Base-by-base conservation (phyloP, 2,888 invertebrate species). In the Hypolimnas misippus region DNA sequence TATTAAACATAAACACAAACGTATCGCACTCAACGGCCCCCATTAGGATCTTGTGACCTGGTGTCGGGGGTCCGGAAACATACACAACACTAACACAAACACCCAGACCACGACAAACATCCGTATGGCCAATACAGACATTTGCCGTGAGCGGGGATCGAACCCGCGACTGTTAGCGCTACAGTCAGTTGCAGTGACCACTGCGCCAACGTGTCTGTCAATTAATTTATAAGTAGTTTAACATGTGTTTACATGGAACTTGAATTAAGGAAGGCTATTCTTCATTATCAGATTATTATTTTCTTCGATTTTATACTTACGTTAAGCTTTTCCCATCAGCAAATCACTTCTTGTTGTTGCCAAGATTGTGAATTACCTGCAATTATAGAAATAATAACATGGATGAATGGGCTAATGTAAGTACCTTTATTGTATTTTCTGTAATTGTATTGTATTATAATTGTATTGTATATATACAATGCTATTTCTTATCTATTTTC, bases 321-420 rank as follows among this genome's bases (percentile, higher is more conserved):
- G 74, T 71, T 70, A 70, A 65, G 54, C 55, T 56, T 21, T 68
- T 67, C 76, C 73, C 78, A 74, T 68, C 77, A 78, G 85, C 74
- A 87, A 81, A 77, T 83, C 87, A 89, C 84, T 82, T 81, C 89
- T 90, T 89, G 85, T 73, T 40, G 56, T 57, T 51, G 70, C 68
- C 87, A 90, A 89, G 89, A 82, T 74, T 83, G 87, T 86, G 89
- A 84, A 81, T 82, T 89, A 89, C 86, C 90, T 90, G 83, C 38
- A 83, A 85, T 60, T 67, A 72, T 62, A 68, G 58, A 67, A 31
- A 55, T 21, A 61, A 57, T 62, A 63, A 56, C 54, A 29, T 38
- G 40, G 14, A 49, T 58, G 35, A 60, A 62, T 60, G 10, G 55
- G 38, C 29, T 17, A 62, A 61, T 63, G n/a, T 40, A 44, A 49